These are phyloP conservation scores for Neosilurus mollespiculum DNA, from an alignment of 2,797 vertebrate genomes.

Conservation along the genomic window DNA sequence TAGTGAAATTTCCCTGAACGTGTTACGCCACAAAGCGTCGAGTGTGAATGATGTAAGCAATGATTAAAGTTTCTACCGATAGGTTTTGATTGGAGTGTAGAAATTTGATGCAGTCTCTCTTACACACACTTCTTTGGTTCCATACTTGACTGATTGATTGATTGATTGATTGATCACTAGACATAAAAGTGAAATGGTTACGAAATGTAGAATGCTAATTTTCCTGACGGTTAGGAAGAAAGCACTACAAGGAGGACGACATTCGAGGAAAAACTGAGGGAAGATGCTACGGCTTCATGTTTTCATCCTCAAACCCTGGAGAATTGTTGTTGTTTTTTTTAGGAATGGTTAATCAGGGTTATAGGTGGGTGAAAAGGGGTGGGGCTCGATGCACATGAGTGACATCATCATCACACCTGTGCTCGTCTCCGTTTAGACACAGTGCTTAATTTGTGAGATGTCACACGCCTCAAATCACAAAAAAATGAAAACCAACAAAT, in stretches of 20 bases:
- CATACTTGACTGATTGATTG: slow-evolving; percentile 49
- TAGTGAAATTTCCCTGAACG: slow-evolving; percentile 59
- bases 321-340: slow-evolving; percentile 55
- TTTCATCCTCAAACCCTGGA: slow-evolving; percentile 63
- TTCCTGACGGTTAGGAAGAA: slow-evolving; percentile 94
- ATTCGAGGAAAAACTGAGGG: slow-evolving; percentile 70
- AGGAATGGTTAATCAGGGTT: slow-evolving; percentile 37
- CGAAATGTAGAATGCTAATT: slow-evolving; percentile 64
- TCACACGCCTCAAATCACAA: slow-evolving; percentile 62
- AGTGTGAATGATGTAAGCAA: slow-evolving; percentile 11
- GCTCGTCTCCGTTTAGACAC: slow-evolving; percentile 71
- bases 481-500: slow-evolving; percentile 54
- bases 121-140: slow-evolving; percentile 68
- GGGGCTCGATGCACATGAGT: slow-evolving; percentile 61
- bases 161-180: slow-evolving; percentile 45
- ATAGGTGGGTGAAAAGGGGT: slow-evolving; percentile 44
- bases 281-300: slow-evolving; percentile 71
- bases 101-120: slow-evolving; percentile 9
- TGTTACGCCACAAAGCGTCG: slow-evolving; percentile 38
- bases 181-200: slow-evolving; percentile 52
- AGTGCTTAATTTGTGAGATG: slow-evolving; percentile 59
- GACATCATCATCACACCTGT: slow-evolving; percentile 47
- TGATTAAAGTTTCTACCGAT: slow-evolving; percentile 9
- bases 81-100: neutral
- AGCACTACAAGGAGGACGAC: slow-evolving; percentile 84